phyloP scores from a whole-genome alignment of 1,140 invertebrate species.

The Microvelia longipes region DNA sequence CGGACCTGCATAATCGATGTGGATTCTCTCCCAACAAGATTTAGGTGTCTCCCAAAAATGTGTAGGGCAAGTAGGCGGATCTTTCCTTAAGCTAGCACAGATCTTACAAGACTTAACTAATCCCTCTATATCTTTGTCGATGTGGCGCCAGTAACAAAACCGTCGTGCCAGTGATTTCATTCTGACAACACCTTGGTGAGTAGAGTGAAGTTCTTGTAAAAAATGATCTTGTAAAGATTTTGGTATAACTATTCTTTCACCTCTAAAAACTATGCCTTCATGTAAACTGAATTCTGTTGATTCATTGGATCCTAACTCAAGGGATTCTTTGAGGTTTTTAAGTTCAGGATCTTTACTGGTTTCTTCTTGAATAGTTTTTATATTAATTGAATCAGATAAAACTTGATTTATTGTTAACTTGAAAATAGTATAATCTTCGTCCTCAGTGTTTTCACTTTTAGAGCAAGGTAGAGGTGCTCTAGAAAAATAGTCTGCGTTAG shows the following conservation, averaged over 20 bases:
- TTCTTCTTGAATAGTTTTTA: not conserved
- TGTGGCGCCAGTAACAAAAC: slow-evolving; percentile 20
- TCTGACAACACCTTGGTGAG: slow-evolving; percentile 23
- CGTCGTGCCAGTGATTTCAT: slow-evolving; percentile 24
- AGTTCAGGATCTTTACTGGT: slow-evolving; percentile 1
- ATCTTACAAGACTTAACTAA: slow-evolving; percentile 18
- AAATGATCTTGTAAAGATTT: slow-evolving; percentile 3
- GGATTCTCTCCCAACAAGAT: slow-evolving; percentile 30
- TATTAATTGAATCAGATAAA: not conserved
- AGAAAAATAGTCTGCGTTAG: no score
- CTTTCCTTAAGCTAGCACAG: slow-evolving; percentile 18
- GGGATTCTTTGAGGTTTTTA: not conserved
- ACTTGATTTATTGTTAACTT: not conserved
- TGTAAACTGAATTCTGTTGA: not conserved
- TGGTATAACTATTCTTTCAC: slow-evolving; percentile 14
- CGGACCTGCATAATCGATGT: slow-evolving; percentile 34
- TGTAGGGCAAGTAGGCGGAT: slow-evolving; percentile 15
- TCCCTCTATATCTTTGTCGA: slow-evolving; percentile 25
- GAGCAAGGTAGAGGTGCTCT: not conserved
- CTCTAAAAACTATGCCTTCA: no score
- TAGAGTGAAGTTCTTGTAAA: slow-evolving; percentile 17
- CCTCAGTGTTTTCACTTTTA: no score
- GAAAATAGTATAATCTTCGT: not conserved
- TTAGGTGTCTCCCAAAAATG: slow-evolving; percentile 16
- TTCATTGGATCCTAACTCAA: not conserved